phyloP scores from a whole-genome alignment of 2,113 vertebrate species.

The Sinosuthora webbiana region DNA sequence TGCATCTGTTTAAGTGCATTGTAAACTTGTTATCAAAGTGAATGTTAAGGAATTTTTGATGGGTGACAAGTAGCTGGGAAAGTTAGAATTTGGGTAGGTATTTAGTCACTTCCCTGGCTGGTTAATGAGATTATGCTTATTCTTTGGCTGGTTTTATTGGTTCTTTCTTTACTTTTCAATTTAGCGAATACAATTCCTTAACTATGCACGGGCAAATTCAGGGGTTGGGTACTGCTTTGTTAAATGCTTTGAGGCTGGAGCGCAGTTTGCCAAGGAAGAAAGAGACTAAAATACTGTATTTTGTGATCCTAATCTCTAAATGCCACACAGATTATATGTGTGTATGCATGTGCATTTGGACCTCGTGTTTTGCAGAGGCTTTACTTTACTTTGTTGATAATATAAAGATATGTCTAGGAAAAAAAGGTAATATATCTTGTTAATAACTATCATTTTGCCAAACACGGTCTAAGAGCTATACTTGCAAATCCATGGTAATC shows the following conservation, averaged over 20 bases:
- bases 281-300: constrained; percentile 2
- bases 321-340: background rate
- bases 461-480: background rate
- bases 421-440: constrained; percentile 40
- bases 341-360: background rate
- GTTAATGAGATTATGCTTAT: background rate
- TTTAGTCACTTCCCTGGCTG: background rate
- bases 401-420: constrained; percentile 48
- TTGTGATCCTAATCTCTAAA: constrained; percentile 35
- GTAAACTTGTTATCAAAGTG: constrained; percentile 34
- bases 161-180: constrained; percentile 21
- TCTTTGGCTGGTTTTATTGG: background rate
- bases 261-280: background rate
- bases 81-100: constrained; percentile 19
- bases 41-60: constrained; percentile 28
- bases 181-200: background rate
- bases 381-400: constrained; percentile 61
- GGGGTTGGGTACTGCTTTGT: background rate
- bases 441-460: constrained; percentile 58
- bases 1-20: background rate
- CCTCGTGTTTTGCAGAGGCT: constrained; percentile 29
- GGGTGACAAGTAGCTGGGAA: constrained; percentile 1
- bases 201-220: background rate
- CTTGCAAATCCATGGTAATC: constrained; percentile 60
- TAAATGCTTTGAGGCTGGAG: background rate